Base-by-base conservation (phyloP, 1,140 invertebrate species). In the Drosophila fuyamai region DNA sequence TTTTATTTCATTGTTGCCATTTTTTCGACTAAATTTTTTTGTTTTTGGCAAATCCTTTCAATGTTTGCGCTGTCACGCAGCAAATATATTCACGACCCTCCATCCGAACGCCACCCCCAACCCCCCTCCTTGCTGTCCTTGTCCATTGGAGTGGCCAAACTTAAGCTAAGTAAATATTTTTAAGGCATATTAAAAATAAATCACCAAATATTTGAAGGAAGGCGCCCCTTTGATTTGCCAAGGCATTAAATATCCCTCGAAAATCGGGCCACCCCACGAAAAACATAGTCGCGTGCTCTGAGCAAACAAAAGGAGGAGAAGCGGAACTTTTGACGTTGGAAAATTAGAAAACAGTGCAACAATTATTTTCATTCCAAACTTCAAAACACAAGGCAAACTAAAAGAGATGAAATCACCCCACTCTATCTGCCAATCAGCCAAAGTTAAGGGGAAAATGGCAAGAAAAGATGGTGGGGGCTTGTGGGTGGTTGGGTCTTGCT, bases 151-250 rank as follows among this genome's bases (percentile, higher is more conserved):
- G 62, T 76, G 73, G 70, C 47, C 61, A 29, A 61, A 82, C 73
- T 84, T 74, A 75, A 76, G 79, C 76, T 76, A 72, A 81, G 85
- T 81, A 77, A 89, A 89, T 89, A 89, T 89, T 89, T 89, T 76
- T 78, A 79, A 65, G 65, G 84, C 85, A 89, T 81, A 89, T 89
- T 89, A 89, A 89, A 89, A 89, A 81, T 77, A 74, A 84, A 89
- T 89, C 84, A 90, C 56, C 78, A 73, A 83, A 80, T 84, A 84
- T 89, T 84, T 77, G 68, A 82, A 83, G 57, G 71, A 76, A 71
- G 76, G 14, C 40, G 54, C 32, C 44, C 40, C 48, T 75, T 56
- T 81, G 78, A 66, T 81, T 79, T 74, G 72, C 43, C 50, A 14
- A 23, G 43, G 61, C 73, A 66, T 74, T 74, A 70, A 79, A 73